Percentiles rank a stretch among this genome's conserved stretches.
Conservation (phyloP, 1,140 invertebrate genomes). For the Zaprionus tsacasi region DNA sequence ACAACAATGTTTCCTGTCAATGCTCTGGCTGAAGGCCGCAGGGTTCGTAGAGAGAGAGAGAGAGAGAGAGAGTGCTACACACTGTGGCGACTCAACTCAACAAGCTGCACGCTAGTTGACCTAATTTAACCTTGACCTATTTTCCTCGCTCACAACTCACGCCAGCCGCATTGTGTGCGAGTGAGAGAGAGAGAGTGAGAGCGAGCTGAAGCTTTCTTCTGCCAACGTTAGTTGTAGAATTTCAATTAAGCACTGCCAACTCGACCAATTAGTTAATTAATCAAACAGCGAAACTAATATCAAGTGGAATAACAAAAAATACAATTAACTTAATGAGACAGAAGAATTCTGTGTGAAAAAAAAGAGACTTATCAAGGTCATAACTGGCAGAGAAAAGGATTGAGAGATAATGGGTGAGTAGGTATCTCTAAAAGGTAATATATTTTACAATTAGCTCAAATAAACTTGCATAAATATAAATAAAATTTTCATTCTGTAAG, state of each 20-base stretch:
- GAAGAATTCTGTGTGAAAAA: background rate
- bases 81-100: slow-evolving; percentile 62
- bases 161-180: slow-evolving; percentile 17
- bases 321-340: background rate
- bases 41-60: background rate
- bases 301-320: background rate
- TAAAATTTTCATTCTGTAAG: background rate
- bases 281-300: slow-evolving; percentile 2
- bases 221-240: slow-evolving; percentile 23
- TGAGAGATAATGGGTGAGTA: background rate
- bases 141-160: slow-evolving; percentile 32
- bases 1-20: slow-evolving; percentile 66
- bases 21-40: slow-evolving; percentile 60
- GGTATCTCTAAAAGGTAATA: no score
- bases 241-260: slow-evolving; percentile 25
- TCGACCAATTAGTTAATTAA: slow-evolving; percentile 30
- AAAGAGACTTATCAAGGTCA: background rate
- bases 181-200: background rate
- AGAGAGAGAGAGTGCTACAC: background rate
- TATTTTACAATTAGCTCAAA: no score
- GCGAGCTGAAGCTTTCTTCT: slow-evolving; percentile 6
- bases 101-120: slow-evolving; percentile 67
- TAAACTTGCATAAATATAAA: background rate
- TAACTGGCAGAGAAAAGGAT: background rate
- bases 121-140: slow-evolving; percentile 78